Conservation (phyloP, 2,888 invertebrate species). For the Cylloceria caligata region DNA sequence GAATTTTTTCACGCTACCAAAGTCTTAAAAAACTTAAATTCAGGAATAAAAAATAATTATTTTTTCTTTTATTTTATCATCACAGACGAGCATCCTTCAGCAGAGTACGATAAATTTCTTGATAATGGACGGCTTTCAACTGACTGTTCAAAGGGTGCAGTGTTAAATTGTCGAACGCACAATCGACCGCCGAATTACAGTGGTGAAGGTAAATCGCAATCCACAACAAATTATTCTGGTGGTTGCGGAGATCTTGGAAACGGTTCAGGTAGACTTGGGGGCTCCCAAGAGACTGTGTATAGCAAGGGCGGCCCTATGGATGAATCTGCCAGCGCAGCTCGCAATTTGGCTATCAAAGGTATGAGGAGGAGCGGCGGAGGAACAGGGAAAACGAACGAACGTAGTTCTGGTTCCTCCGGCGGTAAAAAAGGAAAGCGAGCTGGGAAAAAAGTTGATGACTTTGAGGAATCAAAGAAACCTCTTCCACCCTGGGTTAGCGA, state of each 20-base stretch:
- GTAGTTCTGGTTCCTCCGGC: background rate
- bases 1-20: no score
- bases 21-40: no score
- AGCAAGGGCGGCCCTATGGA: background rate
- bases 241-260: background rate
- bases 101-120: slow-evolving; percentile 87
- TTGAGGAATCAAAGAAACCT: slow-evolving; percentile 73
- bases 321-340: background rate
- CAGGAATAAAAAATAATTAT: background rate
- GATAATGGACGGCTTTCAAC: slow-evolving; percentile 85
- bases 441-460: slow-evolving; percentile 8
- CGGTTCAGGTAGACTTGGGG: background rate
- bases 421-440: slow-evolving; percentile 27
- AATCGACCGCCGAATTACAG: slow-evolving; percentile 51
- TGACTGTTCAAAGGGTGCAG: background rate
- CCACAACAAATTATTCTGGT: background rate
- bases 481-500: slow-evolving; percentile 87
- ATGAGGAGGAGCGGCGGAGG: slow-evolving; percentile 10
- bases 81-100: slow-evolving; percentile 85
- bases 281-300: background rate
- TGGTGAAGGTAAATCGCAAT: slow-evolving; percentile 16
- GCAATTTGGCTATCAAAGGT: slow-evolving; percentile 8
- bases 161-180: slow-evolving; percentile 66
- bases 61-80: background rate
- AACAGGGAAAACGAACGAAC: background rate